A percentile compares a stretch with the other conserved stretches of the same genome.
These are phyloP conservation scores for Acrocyrtus sp. DNA, from an alignment of 2,888 invertebrate genomes.

Conservation along the genomic window DNA sequence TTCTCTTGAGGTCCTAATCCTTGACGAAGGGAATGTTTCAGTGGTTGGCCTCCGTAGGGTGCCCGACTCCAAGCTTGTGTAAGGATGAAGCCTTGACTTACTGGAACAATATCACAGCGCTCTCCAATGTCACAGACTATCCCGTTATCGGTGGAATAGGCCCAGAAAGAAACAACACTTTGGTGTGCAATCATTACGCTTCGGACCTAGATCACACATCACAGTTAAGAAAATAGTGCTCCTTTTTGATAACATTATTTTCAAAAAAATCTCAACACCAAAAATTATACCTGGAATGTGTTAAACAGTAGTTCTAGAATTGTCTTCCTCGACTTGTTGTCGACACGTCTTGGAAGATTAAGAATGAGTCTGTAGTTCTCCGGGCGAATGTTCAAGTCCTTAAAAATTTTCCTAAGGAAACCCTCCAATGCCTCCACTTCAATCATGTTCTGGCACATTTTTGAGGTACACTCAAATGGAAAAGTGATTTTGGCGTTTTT, in stretches of 20 bases:
- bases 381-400: conserved; percentile 68
- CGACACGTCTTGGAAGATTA: conserved; percentile 67
- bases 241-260: background rate
- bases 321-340: conserved; percentile 66
- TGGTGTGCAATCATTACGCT: conserved; percentile 67
- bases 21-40: conserved; percentile 63
- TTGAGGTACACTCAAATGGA: conserved; percentile 62
- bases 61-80: conserved; percentile 59
- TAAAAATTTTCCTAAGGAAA: conserved; percentile 69
- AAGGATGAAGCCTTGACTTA: conserved; percentile 62
- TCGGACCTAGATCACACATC: conserved; percentile 47
- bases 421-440: conserved; percentile 68
- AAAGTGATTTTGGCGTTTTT: conserved; percentile 62
- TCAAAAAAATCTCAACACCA: background rate
- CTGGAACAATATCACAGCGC: conserved; percentile 65
- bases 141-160: conserved; percentile 71
- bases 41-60: conserved; percentile 56
- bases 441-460: conserved; percentile 66
- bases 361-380: conserved; percentile 67
- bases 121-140: conserved; percentile 73
- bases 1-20: conserved; percentile 63
- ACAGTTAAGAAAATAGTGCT: conserved; percentile 4
- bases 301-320: conserved; percentile 67
- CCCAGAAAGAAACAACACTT: conserved; percentile 70
- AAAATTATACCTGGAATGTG: conserved; percentile 65